Base-by-base conservation (phyloP, 2,888 invertebrate genomes). In the Dastarcus helophoroides region DNA sequence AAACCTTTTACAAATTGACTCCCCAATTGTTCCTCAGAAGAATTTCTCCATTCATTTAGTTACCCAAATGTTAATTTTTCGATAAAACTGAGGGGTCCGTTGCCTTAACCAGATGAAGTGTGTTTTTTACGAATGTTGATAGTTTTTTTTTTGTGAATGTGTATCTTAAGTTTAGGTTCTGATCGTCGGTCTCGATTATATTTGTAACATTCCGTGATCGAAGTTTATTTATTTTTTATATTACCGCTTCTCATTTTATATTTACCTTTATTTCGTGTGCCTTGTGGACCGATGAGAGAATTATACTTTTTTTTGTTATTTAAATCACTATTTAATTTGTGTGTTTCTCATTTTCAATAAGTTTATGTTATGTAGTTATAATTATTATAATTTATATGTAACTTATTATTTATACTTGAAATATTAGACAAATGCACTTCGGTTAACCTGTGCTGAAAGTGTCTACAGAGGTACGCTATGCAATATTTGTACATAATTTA, bases 351-450 rank as follows among this genome's bases (percentile, higher is more conserved):
- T 56, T 30, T 51, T 53, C 56, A 53, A 56, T 51, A 53, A 54
- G 54, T 58, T 58, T 58, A 60, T 60, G 61, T 61, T 62, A 58
- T 60, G 51, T 60, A 60, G 58, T 61, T 60, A 61, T 62, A 61
- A 58, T 57, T 53, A 53, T 56, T 56, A 60, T 62, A 58, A 60
- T 61, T 63, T 63, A 62, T 63, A 61, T 63, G 58, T 63, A 63
- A 63, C 63, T 63, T 63, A 63, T 61, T 61, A 58, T 60, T 60
- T 61, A 60, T 60, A 36, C 16, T 33, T 17, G 36, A 26, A 36
- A 33, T 31, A 36, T 32, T 32, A 35, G 27, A 31, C 35, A 27
- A 33, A 15, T 33, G 15, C 22, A 19, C 33, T 29, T 8, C 22
- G 16, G 13, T 10, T n/a, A 19, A 30, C 21, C 13, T 29, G 15